Evolutionary conservation across 1,140 invertebrate genomes (phyloP).

Genomic region (Mesaphorura yosii): DNA sequence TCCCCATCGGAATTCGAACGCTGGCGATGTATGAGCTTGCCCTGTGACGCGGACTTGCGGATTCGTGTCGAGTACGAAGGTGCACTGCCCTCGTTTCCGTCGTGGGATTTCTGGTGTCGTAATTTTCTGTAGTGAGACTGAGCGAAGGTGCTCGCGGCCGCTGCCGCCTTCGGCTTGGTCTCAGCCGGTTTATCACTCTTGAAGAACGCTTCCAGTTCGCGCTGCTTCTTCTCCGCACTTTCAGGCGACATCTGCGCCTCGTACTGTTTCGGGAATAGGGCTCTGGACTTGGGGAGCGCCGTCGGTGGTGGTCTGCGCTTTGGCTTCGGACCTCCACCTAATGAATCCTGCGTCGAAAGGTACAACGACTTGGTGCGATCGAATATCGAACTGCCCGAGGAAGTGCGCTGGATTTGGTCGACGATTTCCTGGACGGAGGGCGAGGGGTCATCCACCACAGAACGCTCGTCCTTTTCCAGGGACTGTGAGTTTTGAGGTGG

Average conservation of each 20-base stretch:
- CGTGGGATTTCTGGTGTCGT: neutral
- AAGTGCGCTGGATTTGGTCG: slow-evolving; percentile 27
- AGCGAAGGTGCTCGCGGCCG: neutral
- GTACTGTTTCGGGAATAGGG: slow-evolving; percentile 53
- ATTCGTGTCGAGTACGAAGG: slow-evolving; percentile 1
- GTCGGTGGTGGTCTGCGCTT: slow-evolving; percentile 15
- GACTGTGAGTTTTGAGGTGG: slow-evolving; percentile 13
- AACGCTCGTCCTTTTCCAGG: no score
- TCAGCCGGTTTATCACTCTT: slow-evolving; percentile 10
- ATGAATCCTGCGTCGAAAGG: slow-evolving; percentile 11
- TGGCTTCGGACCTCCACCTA: slow-evolving; percentile 37
- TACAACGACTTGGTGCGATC: slow-evolving; percentile 23
- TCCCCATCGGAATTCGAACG: slow-evolving; percentile 28
- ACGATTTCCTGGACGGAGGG: neutral
- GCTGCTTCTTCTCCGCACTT: slow-evolving; percentile 58
- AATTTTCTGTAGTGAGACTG: neutral
- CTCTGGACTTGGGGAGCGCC: slow-evolving; percentile 11
- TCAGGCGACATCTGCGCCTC: slow-evolving; percentile 62
- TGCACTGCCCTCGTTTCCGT: no score
- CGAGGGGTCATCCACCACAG: neutral
- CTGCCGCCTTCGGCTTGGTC: slow-evolving; percentile 2
- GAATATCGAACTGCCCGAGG: slow-evolving; percentile 28
- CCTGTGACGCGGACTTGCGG: slow-evolving; percentile 28
- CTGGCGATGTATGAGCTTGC: slow-evolving; percentile 30
- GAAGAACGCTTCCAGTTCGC: slow-evolving; percentile 69